Conservation (phyloP, 1,140 invertebrate genomes). For the Hyles vespertilio region DNA sequence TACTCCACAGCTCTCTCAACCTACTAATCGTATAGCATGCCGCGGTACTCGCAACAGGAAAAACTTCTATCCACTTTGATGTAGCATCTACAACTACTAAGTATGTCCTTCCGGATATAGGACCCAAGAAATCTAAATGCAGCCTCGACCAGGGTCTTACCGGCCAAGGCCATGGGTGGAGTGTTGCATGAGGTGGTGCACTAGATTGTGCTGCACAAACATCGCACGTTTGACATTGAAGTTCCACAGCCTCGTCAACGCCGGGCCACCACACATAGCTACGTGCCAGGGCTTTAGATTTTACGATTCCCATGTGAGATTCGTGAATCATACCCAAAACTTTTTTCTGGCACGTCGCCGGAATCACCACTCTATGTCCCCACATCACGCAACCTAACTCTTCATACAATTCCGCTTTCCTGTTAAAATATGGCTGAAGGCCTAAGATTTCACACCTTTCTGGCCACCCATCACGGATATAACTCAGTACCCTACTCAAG, state of each 20-base stretch:
- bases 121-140: constrained; percentile 17
- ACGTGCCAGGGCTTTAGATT: no score
- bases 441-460: neutral
- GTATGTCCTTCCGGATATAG: constrained; percentile 8
- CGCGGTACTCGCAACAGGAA: neutral
- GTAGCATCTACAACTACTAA: constrained; percentile 14
- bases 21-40: neutral
- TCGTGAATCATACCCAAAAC: constrained; percentile 16
- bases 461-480: constrained; percentile 20
- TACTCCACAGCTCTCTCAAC: neutral
- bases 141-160: constrained; percentile 9
- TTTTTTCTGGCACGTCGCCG: constrained; percentile 10
- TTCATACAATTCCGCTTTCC: constrained; percentile 20
- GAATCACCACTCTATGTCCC: no score
- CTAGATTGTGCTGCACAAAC: no score
- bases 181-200: neutral
- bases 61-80: no score
- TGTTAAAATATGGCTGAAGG: no score
- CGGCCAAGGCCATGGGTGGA: constrained; percentile 8
- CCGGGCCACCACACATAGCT: no score
- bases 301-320: no score
- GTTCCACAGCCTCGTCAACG: no score
- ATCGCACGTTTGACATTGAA: no score
- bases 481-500: constrained; percentile 9
- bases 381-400: constrained; percentile 22